Conservation (phyloP, 2,797 vertebrate genomes). For the Macropus fuliginosus region DNA sequence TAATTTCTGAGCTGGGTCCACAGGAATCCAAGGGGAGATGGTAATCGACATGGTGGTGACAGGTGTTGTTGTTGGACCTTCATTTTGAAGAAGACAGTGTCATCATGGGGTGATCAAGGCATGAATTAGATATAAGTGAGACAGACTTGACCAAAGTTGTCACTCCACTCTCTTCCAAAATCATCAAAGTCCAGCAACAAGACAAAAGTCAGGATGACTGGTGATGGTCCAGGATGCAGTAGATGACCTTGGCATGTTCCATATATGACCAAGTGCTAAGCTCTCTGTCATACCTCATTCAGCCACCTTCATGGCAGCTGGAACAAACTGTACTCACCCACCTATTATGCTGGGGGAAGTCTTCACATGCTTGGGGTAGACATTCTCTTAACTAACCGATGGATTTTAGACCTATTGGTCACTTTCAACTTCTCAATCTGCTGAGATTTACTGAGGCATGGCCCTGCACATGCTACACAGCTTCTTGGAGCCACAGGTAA, state of each 20-base stretch:
- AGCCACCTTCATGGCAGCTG: not conserved
- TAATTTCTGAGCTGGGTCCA: not conserved
- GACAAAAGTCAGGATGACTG: not conserved
- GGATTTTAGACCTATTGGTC: not conserved
- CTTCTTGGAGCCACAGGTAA: not conserved
- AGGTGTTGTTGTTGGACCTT: not conserved
- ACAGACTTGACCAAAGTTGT: not conserved
- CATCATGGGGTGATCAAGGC: not conserved
- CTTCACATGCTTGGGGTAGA: not conserved
- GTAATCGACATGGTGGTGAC: not conserved
- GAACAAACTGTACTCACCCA: not conserved
- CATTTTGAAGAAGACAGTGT: not conserved
- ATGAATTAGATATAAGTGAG: not conserved
- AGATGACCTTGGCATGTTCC: not conserved
- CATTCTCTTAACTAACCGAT: not conserved
- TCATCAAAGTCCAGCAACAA: not conserved
- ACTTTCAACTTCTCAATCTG: not conserved
- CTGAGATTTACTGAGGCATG: not conserved
- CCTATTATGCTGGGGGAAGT: not conserved
- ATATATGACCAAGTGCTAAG: not conserved
- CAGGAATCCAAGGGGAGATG: not conserved
- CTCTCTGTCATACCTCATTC: not conserved
- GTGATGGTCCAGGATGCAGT: not conserved
- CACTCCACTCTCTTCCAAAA: not conserved
- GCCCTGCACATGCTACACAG: not conserved